Base-by-base conservation (phyloP, 1,140 invertebrate species). In the Heterodera schachtii region DNA sequence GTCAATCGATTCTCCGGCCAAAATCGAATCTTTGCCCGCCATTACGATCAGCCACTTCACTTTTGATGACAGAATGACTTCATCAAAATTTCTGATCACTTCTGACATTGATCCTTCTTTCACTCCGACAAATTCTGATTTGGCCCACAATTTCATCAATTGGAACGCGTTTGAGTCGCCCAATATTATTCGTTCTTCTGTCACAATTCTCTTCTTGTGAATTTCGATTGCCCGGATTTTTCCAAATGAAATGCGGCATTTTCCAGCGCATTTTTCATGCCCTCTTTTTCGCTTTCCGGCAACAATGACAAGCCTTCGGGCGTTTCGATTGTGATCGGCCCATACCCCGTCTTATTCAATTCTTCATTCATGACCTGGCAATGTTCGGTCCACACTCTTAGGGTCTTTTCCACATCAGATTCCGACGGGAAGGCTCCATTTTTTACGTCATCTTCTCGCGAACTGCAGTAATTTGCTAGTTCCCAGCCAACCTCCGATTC, bases 41-140 rank as follows among this genome's bases (percentile, higher is more conserved):
- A 75, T 75, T 16, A 75, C 73, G 47, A 75, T 11, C 8, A 75
- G n/a, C 49, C 11, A 13, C 47, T 46, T 7, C n/a, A 75, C 73
- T 16, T 44, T 60, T 1, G 73, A 75, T 7, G 73, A 8, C 21
- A 75, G 16, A 7, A 75, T 43, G 8, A 41, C 44, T 47, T 75
- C 73, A 47, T 47, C 60, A 46, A 75, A 46, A 75, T 75, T 75
- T 13, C 73, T 6, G 11, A 75, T 75, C 13, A 75, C 73, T 49
- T 75, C 73, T 21, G 49, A 31, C 11, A 75, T 57, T 11, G 13
- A 13, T 2, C 73, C 73, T 47, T 44, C 73, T 41, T 44, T n/a
- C 11, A 11, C 16, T 44, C 73, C 73, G 8, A 75, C n/a, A 47
- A 75, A 75, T 31, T n/a, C 49, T 11, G 73, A 75, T 41, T 49